Percentiles rank a stretch among this genome's conserved stretches.
Evolutionary conservation across 2,113 vertebrate genomes (phyloP).

Genomic region (Hemiscyllium ocellatum): DNA sequence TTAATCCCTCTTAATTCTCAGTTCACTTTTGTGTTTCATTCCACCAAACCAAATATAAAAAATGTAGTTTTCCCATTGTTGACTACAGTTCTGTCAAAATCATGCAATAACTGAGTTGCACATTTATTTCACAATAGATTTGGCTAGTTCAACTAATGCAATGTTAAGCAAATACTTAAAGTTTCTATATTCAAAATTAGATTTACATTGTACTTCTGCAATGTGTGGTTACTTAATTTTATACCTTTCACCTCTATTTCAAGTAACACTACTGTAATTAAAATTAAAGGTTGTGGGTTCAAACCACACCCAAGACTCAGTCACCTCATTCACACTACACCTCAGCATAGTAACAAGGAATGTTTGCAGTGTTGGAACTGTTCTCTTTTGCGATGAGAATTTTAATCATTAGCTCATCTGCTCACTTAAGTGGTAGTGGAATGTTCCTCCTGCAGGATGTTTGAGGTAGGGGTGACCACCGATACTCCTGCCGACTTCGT

Average conservation of each 20-base stretch:
- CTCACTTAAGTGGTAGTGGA: not conserved
- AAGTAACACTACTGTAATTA: not conserved
- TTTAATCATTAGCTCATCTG: not conserved
- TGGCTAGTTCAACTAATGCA: too few relatives aligned
- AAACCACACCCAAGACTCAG: not conserved
- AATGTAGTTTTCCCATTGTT: not conserved
- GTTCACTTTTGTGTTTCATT: not conserved
- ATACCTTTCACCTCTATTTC: not conserved
- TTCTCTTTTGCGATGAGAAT: not conserved
- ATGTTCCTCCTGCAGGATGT: too few relatives aligned
- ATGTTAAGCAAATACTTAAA: not conserved
- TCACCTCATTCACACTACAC: not conserved
- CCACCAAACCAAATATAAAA: not conserved
- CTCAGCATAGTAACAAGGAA: not conserved
- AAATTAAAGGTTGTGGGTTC: not conserved
- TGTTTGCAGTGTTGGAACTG: not conserved
- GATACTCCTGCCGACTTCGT: too few relatives aligned
- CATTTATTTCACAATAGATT: too few relatives aligned
- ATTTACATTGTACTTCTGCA: not conserved
- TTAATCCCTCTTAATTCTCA: not conserved
- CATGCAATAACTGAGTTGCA: not conserved
- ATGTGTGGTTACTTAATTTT: not conserved
- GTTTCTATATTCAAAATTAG: not conserved
- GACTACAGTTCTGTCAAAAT: not conserved
- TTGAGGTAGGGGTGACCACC: too few relatives aligned